Base-by-base conservation (phyloP, 1,140 invertebrate species). In the Piezodorus guildinii region DNA sequence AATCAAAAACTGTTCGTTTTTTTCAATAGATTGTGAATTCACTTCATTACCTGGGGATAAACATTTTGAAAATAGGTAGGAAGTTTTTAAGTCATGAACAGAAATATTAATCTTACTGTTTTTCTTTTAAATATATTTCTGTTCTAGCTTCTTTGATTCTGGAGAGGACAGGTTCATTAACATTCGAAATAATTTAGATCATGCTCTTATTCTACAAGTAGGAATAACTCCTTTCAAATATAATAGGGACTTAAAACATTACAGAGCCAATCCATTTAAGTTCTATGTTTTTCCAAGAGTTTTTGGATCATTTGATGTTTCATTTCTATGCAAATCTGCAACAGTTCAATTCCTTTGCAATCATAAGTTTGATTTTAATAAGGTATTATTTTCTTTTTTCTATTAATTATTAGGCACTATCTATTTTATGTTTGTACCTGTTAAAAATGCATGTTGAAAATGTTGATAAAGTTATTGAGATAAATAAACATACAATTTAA, bases 361-460 rank as follows among this genome's bases (percentile, higher is more conserved):
- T 59, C 74, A 85, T 71, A 78, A 82, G 27, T 88, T 88, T 76
- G 79, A 88, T 72, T 88, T 87, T 71, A 87, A 87, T 73, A 86
- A 87, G 80, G 85, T 87, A 78, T 65, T 69, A 66, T 60, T 27
- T 21, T 64, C 19, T 59, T 61, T 56, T 45, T 52, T 61, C 1
- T 39, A 39, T 10, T 39, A 10, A 4, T 39, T 5, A 39, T 39
- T 39, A 10, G 6, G 34, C 2, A 39, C 6, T 30, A 4, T 30
- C 27, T 8, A 4, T 4, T 39, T 39, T 39, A 10, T 10, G 12
- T 39, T 39, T 10, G 1, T 8, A 10, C 6, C 34, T 10, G 12
- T 64, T 60, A 62, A 46, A 62, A 64, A 66, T 67, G 60, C 64
- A 66, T 66, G 65, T 69, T 66, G 59, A 63, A 45, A 61, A 25